Conservation (phyloP, 2,797 vertebrate genomes). For the Anguilla megastoma region DNA sequence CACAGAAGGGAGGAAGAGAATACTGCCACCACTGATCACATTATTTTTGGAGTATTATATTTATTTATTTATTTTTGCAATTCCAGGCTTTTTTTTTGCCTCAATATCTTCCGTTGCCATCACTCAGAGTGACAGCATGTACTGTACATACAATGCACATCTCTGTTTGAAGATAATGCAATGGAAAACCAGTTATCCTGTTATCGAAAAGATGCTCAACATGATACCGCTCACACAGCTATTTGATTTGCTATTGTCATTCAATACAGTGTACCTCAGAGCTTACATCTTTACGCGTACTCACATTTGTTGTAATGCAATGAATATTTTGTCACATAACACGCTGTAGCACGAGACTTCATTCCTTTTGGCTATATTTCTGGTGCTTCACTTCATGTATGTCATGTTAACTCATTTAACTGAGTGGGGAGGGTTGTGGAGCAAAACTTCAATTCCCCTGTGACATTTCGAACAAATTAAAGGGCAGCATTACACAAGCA, state of each 20-base stretch:
- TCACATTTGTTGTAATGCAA: background rate
- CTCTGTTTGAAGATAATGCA: background rate
- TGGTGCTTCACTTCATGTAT: background rate
- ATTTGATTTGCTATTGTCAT: background rate
- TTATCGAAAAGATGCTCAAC: background rate
- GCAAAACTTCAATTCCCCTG: slow-evolving; percentile 24
- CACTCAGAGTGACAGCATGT: background rate
- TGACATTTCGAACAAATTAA: slow-evolving; percentile 25
- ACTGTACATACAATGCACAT: background rate
- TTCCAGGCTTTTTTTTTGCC: background rate
- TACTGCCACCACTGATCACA: background rate
- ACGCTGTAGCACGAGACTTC: background rate
- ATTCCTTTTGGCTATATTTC: background rate
- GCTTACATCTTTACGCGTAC: background rate
- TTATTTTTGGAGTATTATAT: background rate
- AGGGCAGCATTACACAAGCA: background rate
- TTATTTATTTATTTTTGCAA: too few relatives aligned
- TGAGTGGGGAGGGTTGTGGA: background rate
- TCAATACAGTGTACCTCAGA: background rate
- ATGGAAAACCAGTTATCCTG: background rate
- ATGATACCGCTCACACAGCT: too few relatives aligned
- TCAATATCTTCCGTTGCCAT: background rate
- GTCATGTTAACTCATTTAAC: slow-evolving; percentile 11
- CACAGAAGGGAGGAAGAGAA: background rate
- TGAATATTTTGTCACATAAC: background rate